Base-by-base conservation (phyloP, 2,113 vertebrate genomes). In the Lagopus leucura region DNA sequence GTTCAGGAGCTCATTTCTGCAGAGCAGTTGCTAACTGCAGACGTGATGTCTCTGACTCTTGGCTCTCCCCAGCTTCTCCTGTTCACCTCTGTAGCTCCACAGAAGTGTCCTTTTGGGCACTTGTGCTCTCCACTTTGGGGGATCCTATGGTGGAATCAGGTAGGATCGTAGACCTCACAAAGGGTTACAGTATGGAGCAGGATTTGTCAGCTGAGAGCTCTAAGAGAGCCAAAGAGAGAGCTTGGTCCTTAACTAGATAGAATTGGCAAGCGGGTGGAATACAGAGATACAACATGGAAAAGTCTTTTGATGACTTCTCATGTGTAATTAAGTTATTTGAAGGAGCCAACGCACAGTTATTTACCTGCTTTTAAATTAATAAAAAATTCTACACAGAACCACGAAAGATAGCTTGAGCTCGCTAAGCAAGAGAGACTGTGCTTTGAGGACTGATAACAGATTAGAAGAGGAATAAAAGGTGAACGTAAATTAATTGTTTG, bases 91-190 rank as follows among this genome's bases (percentile, higher is more conserved):
- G 18, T 27, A 27, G 17, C 16, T n/a, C 28, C 60, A 38, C 19
- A 10, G 6, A 24, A 42, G 25, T 69, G 11, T 34, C 45, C 72
- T 30, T 58, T 14, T 6, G 47, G 47, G 38, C 66, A 36, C 22
- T 65, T 48, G 30, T 60, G 22, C 54, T 81, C 34, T 78, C 28
- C 19, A 14, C 34, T 11, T 0, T 7, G 13, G 10, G 14, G 50
- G 12, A 80, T 52, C 55, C 64, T 80, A 0, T 2, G 19, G 54
- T 47, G 65, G 55, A 20, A 64, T 19, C 1, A 0, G 57, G 27
- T n/a, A 28, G 77, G 57, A n/a, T 24, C 36, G 10, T 69, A 84
- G 72, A 48, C 6, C 43, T 55, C 73, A 34, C 8, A 27, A n/a
- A 52, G 80, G 43, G 17, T 21, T 30, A 38, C 43, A n/a, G 5